Base-by-base conservation (phyloP, 2,797 vertebrate species). In the Betta splendens region DNA sequence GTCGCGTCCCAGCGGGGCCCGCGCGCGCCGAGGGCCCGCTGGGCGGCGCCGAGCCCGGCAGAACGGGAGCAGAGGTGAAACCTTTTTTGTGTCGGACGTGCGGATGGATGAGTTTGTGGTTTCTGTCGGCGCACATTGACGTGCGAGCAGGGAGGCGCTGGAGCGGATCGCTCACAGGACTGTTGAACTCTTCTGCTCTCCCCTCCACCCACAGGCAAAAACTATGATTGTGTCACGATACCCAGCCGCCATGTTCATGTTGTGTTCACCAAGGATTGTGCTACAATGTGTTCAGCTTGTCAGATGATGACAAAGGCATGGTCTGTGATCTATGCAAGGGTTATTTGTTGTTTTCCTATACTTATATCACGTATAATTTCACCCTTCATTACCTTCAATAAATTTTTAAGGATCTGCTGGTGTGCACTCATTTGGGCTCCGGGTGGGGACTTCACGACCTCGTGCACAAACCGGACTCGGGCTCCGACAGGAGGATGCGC, bases 301-400 rank as follows among this genome's bases (percentile, higher is more conserved):
- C 81, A 77, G 61, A 86, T 77, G 78, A 82, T 83, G 86, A 89
- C 87, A 88, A 89, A 87, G 87, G 89, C 89, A 90, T 90, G 87
- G 88, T 91, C 89, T 92, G 88, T 90, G 91, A 93, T 92, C 90
- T 93, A 93, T 93, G 90, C 92, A 92, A 92, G 89, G 90, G 90
- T 91, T 85, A 80, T 79, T 86, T 87, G 40, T 82, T n/a, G n/a
- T 79, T 69, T 35, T 46, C 3, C 76, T 69, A 71, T 87, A 85
- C 77, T 81, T 88, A 72, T 87, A 78, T 90, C 88, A 89, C 79
- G 70, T 89, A 81, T 90, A 74, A 90, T 83, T 92, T 92, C 68
- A 83, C 85, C 89, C 87, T 82, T 88, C 91, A 92, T 91, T 81
- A 85, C 83, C 87, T 87, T 89, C 85, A 93, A 93, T 92, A 92